These are phyloP conservation scores for Asbolus verrucosus DNA, from an alignment of 1,140 invertebrate species.

Conservation along the genomic window DNA sequence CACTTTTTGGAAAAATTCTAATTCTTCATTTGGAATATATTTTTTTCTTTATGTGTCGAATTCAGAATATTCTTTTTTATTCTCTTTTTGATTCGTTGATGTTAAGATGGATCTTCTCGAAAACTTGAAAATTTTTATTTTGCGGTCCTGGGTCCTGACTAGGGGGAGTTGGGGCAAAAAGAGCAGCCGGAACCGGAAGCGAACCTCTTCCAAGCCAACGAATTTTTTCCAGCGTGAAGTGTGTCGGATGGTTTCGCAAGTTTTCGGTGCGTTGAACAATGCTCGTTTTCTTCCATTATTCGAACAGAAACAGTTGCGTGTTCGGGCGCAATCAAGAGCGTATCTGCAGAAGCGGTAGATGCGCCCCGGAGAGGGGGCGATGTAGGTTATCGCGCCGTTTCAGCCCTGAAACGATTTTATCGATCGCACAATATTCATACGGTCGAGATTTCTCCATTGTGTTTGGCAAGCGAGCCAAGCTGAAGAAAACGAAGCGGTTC, in stretches of 20 bases:
- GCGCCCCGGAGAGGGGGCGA: neutral
- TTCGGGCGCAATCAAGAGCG: constrained; percentile 14
- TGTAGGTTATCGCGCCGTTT: constrained; percentile 21
- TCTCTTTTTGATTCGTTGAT: no score
- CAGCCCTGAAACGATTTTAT: constrained; percentile 19
- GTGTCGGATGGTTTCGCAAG: constrained; percentile 17
- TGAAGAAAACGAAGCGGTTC: neutral
- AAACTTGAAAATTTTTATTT: no score
- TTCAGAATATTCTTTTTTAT: no score
- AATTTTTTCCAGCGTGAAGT: constrained; percentile 17
- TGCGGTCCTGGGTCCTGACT: no score
- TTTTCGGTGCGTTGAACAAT: constrained; percentile 32
- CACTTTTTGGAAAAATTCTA: no score
- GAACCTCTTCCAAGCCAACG: constrained; percentile 13
- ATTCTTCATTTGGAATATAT: no score
- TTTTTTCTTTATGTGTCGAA: no score
- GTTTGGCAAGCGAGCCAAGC: neutral
- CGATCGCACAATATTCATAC: no score
- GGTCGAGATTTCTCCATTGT: constrained; percentile 19
- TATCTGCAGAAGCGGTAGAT: constrained; percentile 4
- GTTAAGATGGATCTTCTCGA: no score
- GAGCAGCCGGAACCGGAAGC: constrained; percentile 25
- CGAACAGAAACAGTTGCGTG: constrained; percentile 15
- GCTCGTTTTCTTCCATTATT: constrained; percentile 12
- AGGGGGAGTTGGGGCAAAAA: no score